Conservation (phyloP, 1,140 invertebrate genomes). For the Aricia agestis region DNA sequence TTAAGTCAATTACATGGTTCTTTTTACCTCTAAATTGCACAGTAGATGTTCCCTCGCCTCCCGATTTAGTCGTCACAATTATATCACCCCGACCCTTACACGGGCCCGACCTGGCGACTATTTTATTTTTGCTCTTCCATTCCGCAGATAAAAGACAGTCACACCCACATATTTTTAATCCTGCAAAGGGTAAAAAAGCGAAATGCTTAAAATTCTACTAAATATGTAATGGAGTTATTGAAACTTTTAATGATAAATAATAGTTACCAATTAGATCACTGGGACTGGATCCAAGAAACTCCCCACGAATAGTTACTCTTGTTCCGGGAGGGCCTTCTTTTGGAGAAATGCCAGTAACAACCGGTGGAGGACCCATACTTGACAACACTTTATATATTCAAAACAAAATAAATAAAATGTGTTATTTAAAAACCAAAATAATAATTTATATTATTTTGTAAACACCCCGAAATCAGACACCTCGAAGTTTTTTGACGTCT, state of each 20-base stretch:
- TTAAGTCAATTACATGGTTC: neutral
- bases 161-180: constrained; percentile 95
- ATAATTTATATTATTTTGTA: neutral
- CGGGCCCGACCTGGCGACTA: constrained; percentile 94
- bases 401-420: neutral
- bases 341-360: constrained; percentile 97
- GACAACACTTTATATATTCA: neutral
- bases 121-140: constrained; percentile 98
- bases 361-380: constrained; percentile 85
- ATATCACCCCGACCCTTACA: constrained; percentile 97
- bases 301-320: constrained; percentile 95
- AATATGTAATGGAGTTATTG: too few species aligned
- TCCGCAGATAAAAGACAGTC: constrained; percentile 96
- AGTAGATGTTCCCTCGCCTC: constrained; percentile 94
- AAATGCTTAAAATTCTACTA: too few species aligned
- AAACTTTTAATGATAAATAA: neutral
- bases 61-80: constrained; percentile 92
- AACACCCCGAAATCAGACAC: neutral
- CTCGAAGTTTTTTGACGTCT: too few species aligned
- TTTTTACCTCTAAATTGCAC: constrained; percentile 91
- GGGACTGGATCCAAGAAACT: constrained; percentile 91
- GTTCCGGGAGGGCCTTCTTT: constrained; percentile 99
- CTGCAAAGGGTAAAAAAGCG: constrained; percentile 66
- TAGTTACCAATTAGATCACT: constrained; percentile 90
- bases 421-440: constrained; percentile 3